A percentile compares a stretch with the other conserved stretches of the same genome.
Evolutionary conservation across 1,140 invertebrate genomes (phyloP).

Genomic region (Zaprionus taronus): DNA sequence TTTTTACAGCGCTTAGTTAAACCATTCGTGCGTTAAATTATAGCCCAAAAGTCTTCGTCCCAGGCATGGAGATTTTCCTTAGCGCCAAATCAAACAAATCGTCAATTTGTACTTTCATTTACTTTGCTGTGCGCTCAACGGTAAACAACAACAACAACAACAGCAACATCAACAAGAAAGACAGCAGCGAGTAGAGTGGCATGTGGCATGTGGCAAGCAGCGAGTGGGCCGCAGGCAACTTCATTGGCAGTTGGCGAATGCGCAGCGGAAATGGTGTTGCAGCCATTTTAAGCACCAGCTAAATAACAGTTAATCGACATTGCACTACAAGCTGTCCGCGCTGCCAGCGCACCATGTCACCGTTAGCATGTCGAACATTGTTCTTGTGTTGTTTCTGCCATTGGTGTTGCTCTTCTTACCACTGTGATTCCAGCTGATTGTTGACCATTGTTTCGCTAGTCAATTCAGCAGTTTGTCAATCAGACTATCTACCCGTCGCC

Average conservation of each 20-base stretch:
- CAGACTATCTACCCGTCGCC: conserved; percentile 4
- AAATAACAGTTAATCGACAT: conserved; percentile 79
- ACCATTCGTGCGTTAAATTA: conserved; percentile 81
- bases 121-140: conserved; percentile 66
- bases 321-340: conserved; percentile 57
- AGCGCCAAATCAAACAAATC: conserved; percentile 77
- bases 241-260: conserved; percentile 21
- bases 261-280: conserved; percentile 69
- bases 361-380: conserved; percentile 13
- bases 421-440: conserved; percentile 50
- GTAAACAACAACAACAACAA: conserved; percentile 49
- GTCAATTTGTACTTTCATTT: conserved; percentile 81
- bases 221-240: conserved; percentile 2
- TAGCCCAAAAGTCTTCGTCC: conserved; percentile 65
- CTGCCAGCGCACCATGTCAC: conserved; percentile 26
- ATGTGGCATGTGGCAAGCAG: not conserved
- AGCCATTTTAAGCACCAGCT: conserved; percentile 77
- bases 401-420: conserved; percentile 45
- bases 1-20: conserved; percentile 71
- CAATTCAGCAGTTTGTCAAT: conserved; percentile 37
- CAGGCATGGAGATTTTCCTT: conserved; percentile 59
- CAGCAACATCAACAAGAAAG: conserved; percentile 29
- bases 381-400: conserved; percentile 18
- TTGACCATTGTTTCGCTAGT: conserved; percentile 55
- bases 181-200: not conserved